Conservation (phyloP, 2,113 vertebrate species). For the Loxodonta africana region DNA sequence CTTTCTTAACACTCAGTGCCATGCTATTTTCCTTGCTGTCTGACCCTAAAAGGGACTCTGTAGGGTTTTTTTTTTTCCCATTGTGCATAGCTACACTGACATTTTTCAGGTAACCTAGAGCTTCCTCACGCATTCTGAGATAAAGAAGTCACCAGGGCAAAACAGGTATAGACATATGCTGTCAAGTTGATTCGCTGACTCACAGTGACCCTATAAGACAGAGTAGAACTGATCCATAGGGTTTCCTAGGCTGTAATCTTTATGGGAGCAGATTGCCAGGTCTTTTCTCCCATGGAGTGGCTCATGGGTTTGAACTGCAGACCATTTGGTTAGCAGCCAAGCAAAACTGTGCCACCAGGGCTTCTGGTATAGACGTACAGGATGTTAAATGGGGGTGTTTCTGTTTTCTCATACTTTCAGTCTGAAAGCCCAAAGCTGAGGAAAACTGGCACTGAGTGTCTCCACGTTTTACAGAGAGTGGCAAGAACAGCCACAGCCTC, state of each 20-base stretch:
- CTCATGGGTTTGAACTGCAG: background rate
- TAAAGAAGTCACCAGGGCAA: background rate
- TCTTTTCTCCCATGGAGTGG: background rate
- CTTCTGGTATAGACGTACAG: background rate
- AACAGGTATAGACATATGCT: background rate
- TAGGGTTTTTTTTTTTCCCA: background rate
- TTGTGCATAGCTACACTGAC: background rate
- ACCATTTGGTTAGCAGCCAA: no score
- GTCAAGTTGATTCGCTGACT: background rate
- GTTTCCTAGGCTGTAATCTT: background rate
- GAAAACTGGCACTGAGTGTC: background rate
- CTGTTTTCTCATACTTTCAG: background rate
- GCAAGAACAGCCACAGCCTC: background rate
- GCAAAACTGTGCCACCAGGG: background rate
- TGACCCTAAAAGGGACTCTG: background rate
- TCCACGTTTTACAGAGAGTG: background rate
- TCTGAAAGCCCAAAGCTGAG: conserved; percentile 2
- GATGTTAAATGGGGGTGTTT: background rate
- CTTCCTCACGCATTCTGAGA: background rate
- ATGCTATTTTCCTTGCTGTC: background rate
- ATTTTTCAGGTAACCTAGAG: background rate
- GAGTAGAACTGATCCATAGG: background rate
- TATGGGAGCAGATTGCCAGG: background rate
- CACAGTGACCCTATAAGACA: background rate
- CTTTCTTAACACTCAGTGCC: background rate